These are phyloP conservation scores for Poeciliopsis turneri DNA, from an alignment of 2,797 vertebrate genomes.

Conservation along the genomic window DNA sequence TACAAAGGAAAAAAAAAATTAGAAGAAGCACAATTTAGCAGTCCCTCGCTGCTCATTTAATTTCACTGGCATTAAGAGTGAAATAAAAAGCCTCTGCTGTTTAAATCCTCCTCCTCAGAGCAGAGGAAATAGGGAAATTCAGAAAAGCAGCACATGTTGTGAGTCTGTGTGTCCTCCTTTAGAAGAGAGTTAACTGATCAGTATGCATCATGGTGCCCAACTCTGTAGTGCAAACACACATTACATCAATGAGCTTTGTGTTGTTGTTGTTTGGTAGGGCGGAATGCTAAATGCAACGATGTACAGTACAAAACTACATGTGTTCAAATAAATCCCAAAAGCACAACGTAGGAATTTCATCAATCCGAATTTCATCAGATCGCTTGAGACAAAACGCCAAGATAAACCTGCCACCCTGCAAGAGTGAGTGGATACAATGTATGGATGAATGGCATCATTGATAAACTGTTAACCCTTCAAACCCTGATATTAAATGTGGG, in stretches of 20 bases:
- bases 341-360: background rate
- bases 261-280: constrained; percentile 47
- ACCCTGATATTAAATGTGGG: background rate
- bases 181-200: constrained; percentile 41
- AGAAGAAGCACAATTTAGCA: constrained; percentile 8
- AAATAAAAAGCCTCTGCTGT: constrained; percentile 39
- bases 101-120: constrained; percentile 22
- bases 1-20: constrained; percentile 1
- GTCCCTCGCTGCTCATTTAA: constrained; percentile 37
- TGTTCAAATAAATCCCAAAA: constrained; percentile 20
- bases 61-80: constrained; percentile 34
- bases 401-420: too few species aligned
- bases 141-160: constrained; percentile 10
- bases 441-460: background rate
- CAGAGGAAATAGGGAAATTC: constrained; percentile 22
- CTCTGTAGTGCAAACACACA: constrained; percentile 53
- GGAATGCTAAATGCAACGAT: constrained; percentile 43
- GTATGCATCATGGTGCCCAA: constrained; percentile 46
- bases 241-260: constrained; percentile 61
- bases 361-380: background rate
- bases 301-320: constrained; percentile 36
- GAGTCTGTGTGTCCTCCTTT: constrained; percentile 25
- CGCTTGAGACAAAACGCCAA: background rate
- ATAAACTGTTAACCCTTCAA: background rate
- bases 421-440: background rate